Conservation (phyloP, 2,797 vertebrate species). For the Gymnoscopelus microlampas region DNA sequence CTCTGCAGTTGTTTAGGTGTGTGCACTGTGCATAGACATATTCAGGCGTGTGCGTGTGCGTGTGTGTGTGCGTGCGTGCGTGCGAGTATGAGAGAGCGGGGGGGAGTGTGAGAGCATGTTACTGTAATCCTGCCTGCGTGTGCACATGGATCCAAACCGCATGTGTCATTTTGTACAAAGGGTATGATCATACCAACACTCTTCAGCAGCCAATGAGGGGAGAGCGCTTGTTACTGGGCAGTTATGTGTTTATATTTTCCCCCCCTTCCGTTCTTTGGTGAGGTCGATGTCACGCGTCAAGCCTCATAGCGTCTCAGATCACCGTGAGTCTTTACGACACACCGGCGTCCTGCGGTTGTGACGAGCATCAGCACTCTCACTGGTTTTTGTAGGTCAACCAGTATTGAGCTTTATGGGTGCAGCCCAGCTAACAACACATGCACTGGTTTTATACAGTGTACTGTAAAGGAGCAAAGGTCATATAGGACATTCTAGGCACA, state of each 20-base stretch:
- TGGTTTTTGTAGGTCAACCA: constrained; percentile 79
- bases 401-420: constrained; percentile 59
- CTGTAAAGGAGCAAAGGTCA: constrained; percentile 53
- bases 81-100: too few species aligned
- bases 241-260: constrained; percentile 71
- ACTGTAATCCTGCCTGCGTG: constrained; percentile 62
- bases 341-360: constrained; percentile 63
- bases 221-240: constrained; percentile 81
- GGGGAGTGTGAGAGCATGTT: constrained; percentile 35
- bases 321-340: constrained; percentile 75
- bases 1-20: too few species aligned
- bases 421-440: constrained; percentile 46
- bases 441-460: constrained; percentile 28
- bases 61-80: too few species aligned
- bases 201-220: constrained; percentile 77
- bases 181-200: constrained; percentile 77
- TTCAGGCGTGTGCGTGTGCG: constrained; percentile 17
- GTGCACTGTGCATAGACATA: constrained; percentile 13
- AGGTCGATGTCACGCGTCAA: constrained; percentile 82
- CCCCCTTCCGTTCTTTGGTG: constrained; percentile 60
- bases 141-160: constrained; percentile 59
- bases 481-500: constrained; percentile 14
- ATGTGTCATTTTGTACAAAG: constrained; percentile 73
- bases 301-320: constrained; percentile 75
- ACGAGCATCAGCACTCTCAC: constrained; percentile 74